These are phyloP conservation scores for Chelonia mydas DNA, from an alignment of 2,797 vertebrate species.

Conservation along the genomic window DNA sequence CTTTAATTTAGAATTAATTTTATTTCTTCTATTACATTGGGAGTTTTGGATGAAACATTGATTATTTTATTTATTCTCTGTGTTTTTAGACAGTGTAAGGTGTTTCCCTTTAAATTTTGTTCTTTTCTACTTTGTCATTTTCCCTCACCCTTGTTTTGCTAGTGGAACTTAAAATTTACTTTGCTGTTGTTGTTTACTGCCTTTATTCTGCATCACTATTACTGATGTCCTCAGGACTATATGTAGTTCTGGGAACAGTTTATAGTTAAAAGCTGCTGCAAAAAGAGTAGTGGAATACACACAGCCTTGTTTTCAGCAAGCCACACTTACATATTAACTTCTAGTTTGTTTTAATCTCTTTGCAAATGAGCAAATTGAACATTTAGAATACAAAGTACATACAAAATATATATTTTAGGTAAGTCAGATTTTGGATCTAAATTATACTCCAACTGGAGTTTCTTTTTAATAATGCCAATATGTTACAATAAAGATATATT, in stretches of 20 bases:
- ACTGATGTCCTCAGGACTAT: background rate
- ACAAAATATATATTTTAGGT: background rate
- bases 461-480: background rate
- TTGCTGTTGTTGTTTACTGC: background rate
- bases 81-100: background rate
- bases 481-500: background rate
- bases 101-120: background rate
- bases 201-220: background rate
- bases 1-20: background rate
- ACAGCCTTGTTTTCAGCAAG: background rate
- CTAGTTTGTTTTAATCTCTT: constrained; percentile 5
- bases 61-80: background rate
- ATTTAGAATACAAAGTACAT: background rate
- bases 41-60: background rate
- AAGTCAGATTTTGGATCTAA: background rate
- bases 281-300: background rate
- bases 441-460: background rate
- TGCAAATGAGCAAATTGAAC: background rate
- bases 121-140: background rate
- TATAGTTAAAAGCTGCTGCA: background rate
- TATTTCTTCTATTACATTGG: background rate
- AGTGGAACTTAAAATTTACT: background rate
- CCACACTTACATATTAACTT: rapidly evolving
- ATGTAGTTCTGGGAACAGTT: rapidly evolving
- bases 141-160: background rate